Base-by-base conservation (phyloP, 2,113 vertebrate genomes). In the Pitta sordida region DNA sequence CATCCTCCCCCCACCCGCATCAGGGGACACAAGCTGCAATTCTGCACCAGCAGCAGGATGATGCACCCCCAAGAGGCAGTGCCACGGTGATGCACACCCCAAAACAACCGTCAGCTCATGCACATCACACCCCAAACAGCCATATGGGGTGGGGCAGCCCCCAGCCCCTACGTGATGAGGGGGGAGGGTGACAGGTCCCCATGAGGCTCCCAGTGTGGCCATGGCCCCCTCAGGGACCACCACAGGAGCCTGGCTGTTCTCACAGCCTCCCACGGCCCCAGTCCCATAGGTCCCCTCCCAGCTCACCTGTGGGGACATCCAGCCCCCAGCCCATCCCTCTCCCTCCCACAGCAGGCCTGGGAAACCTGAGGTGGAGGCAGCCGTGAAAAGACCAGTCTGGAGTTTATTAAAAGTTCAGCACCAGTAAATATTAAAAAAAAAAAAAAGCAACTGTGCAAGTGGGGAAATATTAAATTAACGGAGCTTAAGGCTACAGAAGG, bases 381-480 rank as follows among this genome's bases (percentile, higher is more conserved):
- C 59, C 3, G 0, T 16, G 46, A 78, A 91, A 94, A 92, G 49
- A 83, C 79, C 7, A 11, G 39, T 69, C 78, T 2, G 3, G 63
- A 29, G 92, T 97, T 97, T 96, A 97, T 91, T 95, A 68, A 69
- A 94, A 95, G 69, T 93, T 94, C 76, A 91, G 74, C 84, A 95
- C 81, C 88, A 79, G 86, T 67, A 91, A 82, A 86, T 75, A 81
- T 9, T 67, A 18, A 53, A 84, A 67, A 36, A 53, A 84, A 67
- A 36, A 73, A 82, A 87, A 53, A 76, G 68, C 64, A 4, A 91
- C 60, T 32, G 74, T 75, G 56, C 49, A 82, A 90, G 75, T 70
- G 4, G 3, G 90, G 68, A 74, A 88, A 74, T 84, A 76, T 97
- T 97, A 97, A 97, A 96, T 97, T 96, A 97, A 94, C 0, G 29